Conservation (phyloP, 2,888 invertebrate genomes). For the Argynnis bischoffii region DNA sequence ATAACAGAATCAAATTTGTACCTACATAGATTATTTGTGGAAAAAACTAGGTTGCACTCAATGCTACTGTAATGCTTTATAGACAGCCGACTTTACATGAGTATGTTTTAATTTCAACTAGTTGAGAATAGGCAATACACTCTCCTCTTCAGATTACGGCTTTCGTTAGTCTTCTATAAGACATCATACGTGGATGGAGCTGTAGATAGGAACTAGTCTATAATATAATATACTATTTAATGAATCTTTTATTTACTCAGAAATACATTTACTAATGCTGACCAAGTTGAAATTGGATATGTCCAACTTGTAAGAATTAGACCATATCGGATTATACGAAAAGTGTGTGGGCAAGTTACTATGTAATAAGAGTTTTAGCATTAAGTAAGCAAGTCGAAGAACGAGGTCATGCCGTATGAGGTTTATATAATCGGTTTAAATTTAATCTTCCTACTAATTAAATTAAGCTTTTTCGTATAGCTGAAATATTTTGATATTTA, state of each 20-base stretch:
- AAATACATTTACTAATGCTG: conserved; percentile 1
- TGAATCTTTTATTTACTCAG: not conserved
- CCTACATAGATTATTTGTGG: too few relatives aligned
- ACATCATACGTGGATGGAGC: too few relatives aligned
- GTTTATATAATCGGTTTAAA: conserved; percentile 51
- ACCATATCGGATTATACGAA: conserved; percentile 16
- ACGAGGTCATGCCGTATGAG: conserved; percentile 47
- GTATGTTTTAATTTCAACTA: too few relatives aligned
- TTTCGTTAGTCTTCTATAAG: too few relatives aligned
- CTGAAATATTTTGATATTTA: conserved; percentile 1
- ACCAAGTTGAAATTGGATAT: conserved; percentile 14
- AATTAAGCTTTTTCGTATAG: conserved; percentile 46
- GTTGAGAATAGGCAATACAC: too few relatives aligned
- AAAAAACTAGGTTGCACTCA: too few relatives aligned
- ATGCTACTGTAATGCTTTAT: too few relatives aligned
- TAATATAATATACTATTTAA: too few relatives aligned
- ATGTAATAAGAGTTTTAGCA: conserved; percentile 20
- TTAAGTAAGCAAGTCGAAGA: conserved; percentile 27
- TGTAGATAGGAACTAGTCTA: too few relatives aligned
- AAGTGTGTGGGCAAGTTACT: conserved; percentile 13
- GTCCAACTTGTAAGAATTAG: conserved; percentile 6
- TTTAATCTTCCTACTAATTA: conserved; percentile 57
- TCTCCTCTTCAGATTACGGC: too few relatives aligned
- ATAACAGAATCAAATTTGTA: too few relatives aligned
- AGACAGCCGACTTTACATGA: too few relatives aligned